Percentiles rank a stretch among this genome's conserved stretches.
phyloP scores from a whole-genome alignment of 2,888 invertebrate species.

The Theodoxus fluviatilis region DNA sequence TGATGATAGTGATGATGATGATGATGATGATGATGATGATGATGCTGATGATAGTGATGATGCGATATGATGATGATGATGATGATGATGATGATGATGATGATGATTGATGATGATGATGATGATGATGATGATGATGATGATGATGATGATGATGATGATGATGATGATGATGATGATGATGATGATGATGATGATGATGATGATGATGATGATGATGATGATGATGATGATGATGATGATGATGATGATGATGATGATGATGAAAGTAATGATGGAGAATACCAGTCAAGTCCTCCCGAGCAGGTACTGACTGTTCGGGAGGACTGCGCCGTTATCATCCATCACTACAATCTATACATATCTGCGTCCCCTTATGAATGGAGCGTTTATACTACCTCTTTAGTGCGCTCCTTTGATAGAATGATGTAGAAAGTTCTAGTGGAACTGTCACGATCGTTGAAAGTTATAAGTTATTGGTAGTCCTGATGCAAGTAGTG shows the following conservation, averaged over 20 bases:
- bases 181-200: not conserved
- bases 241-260: slow-evolving; percentile 22
- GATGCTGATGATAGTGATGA: not conserved
- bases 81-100: slow-evolving; percentile 14
- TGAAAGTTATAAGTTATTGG: no score
- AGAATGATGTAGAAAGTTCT: no score
- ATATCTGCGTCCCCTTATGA: no score
- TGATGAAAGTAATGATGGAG: not conserved
- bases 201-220: slow-evolving; percentile 25
- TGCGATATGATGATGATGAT: slow-evolving; percentile 1
- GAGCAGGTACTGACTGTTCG: no score
- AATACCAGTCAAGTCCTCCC: no score
- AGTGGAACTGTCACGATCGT: no score
- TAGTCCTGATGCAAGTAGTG: no score
- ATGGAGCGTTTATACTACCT: no score
- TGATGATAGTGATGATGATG: not conserved
- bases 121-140: slow-evolving; percentile 3
- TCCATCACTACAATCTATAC: no score
- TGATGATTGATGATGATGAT: not conserved
- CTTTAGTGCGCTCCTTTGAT: no score
- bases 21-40: not conserved
- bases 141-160: slow-evolving; percentile 12
- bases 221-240: slow-evolving; percentile 26
- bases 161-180: no score
- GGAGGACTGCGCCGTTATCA: no score